These are phyloP conservation scores for Bemisia tabaci DNA, from an alignment of 1,140 invertebrate species.

Conservation along the genomic window DNA sequence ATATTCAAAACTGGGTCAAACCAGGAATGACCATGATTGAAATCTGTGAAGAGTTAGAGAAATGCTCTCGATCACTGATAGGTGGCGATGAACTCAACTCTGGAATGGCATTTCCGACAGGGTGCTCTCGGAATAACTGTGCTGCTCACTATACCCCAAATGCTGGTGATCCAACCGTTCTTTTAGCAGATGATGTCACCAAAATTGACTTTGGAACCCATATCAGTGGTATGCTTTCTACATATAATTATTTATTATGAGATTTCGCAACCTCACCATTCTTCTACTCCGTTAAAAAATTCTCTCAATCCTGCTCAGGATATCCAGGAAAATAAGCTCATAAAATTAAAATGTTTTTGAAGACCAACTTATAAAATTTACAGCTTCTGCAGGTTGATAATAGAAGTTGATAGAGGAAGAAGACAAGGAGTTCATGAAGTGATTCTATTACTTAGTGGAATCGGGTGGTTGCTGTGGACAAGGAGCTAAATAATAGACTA, in stretches of 20 bases:
- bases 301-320: too few species aligned
- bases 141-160: conserved; percentile 99
- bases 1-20: conserved; percentile 84
- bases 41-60: conserved; percentile 94
- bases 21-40: conserved; percentile 99
- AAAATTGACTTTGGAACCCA: conserved; percentile 99
- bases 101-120: conserved; percentile 96
- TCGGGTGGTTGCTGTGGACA: too few species aligned
- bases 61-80: conserved; percentile 78
- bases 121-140: conserved; percentile 95
- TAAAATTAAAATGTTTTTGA: too few species aligned
- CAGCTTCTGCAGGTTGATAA: too few species aligned
- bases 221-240: conserved; percentile 61
- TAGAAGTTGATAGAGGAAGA: too few species aligned
- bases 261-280: neutral
- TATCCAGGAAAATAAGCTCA: too few species aligned
- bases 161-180: conserved; percentile 88
- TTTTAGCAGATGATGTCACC: conserved; percentile 93
- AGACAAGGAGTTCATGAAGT: too few species aligned
- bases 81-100: conserved; percentile 91
- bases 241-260: neutral
- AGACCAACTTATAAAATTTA: too few species aligned
- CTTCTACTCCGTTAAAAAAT: neutral
- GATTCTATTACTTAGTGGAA: too few species aligned
- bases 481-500: too few species aligned